phyloP scores from a whole-genome alignment of 2,797 vertebrate species.

The Hylomyscus alleni region DNA sequence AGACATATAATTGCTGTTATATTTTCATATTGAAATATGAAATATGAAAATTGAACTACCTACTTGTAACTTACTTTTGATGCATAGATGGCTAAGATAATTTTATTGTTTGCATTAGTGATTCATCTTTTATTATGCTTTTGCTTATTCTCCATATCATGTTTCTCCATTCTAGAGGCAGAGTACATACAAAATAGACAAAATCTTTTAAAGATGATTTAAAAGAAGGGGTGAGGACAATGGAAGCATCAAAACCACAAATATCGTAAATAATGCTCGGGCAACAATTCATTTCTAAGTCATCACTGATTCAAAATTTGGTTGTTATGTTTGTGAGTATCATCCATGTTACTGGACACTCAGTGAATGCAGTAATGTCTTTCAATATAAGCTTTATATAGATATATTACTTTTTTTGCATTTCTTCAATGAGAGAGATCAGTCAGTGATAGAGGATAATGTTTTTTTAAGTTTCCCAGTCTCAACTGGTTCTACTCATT shows the following conservation, averaged over 20 bases:
- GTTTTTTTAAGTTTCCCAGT: constrained; percentile 42
- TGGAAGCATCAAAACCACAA: background rate
- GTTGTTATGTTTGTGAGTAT: background rate
- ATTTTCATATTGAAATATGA: background rate
- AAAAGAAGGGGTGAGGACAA: background rate
- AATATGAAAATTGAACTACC: too few species aligned
- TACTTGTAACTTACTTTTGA: background rate
- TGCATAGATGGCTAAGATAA: background rate
- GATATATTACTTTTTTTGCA: background rate
- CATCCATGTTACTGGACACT: background rate
- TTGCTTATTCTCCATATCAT: background rate
- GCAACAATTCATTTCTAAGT: background rate
- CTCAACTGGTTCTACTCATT: constrained; percentile 57
- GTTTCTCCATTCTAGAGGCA: background rate
- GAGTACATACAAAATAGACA: background rate
- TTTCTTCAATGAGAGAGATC: background rate
- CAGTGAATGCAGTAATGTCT: background rate
- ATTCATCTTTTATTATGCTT: background rate
- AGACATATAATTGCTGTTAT: background rate
- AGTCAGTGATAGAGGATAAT: background rate
- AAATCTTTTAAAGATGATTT: background rate
- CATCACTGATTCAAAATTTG: background rate
- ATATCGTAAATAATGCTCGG: background rate
- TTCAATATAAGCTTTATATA: background rate
- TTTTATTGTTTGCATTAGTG: background rate